A percentile compares a stretch with the other conserved stretches of the same genome.
These are phyloP conservation scores for Poicephalus meyeri DNA, from an alignment of 2,113 vertebrate species.

Conservation along the genomic window DNA sequence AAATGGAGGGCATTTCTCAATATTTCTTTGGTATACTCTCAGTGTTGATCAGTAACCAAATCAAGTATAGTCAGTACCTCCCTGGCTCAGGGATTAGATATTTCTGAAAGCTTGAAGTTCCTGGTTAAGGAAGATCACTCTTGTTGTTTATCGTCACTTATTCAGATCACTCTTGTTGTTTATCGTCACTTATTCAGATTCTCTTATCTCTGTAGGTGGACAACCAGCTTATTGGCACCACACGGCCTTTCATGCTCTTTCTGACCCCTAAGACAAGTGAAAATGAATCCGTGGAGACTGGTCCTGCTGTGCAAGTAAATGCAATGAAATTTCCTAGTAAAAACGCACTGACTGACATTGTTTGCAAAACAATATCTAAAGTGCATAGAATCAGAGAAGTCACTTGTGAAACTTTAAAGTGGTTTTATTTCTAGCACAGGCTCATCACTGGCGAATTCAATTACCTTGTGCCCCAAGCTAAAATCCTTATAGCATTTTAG, in stretches of 20 bases:
- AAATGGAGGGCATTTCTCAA: neutral
- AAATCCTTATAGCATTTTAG: neutral
- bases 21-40: neutral
- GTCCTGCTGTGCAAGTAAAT: slow-evolving; percentile 90
- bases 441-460: neutral
- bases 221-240: slow-evolving; percentile 94
- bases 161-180: neutral
- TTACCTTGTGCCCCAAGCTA: neutral
- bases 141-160: neutral
- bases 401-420: neutral
- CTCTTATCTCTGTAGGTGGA: slow-evolving; percentile 81
- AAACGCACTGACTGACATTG: slow-evolving; percentile 84
- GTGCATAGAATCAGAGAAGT: neutral
- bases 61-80: neutral
- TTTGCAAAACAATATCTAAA: neutral
- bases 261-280: slow-evolving; percentile 84
- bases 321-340: slow-evolving; percentile 92
- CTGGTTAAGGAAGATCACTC: neutral
- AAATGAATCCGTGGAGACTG: slow-evolving; percentile 74
- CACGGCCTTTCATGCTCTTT: slow-evolving; percentile 90
- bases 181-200: neutral
- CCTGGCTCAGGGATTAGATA: neutral
- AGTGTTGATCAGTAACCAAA: neutral
- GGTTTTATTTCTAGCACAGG: neutral
- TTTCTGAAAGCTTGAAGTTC: neutral